Percentiles rank a stretch among this genome's conserved stretches.
These are phyloP conservation scores for Drosophila bifasciata DNA, from an alignment of 1,140 invertebrate genomes.

Conservation along the genomic window DNA sequence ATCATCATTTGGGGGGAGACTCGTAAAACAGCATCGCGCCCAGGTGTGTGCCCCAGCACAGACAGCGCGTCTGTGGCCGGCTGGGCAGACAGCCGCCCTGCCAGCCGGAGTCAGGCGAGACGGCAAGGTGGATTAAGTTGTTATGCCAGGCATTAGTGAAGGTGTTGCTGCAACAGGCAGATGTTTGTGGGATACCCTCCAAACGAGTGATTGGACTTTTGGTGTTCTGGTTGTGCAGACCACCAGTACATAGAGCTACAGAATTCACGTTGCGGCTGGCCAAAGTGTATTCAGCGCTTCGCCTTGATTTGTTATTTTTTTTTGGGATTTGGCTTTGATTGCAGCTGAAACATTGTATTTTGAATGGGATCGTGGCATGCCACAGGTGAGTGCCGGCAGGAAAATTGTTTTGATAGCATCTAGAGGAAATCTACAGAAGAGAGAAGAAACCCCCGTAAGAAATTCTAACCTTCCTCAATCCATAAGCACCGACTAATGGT, in stretches of 20 bases:
- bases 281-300: neutral
- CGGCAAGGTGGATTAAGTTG: slow-evolving; percentile 73
- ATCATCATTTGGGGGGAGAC: slow-evolving; percentile 27
- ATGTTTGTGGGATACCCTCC: slow-evolving; percentile 14
- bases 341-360: slow-evolving; percentile 48
- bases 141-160: slow-evolving; percentile 72
- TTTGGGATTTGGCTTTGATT: slow-evolving; percentile 29
- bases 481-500: slow-evolving; percentile 33
- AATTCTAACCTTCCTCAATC: slow-evolving; percentile 29
- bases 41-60: slow-evolving; percentile 38
- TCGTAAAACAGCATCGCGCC: slow-evolving; percentile 49
- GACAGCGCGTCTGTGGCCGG: slow-evolving; percentile 51
- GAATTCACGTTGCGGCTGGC: too few relatives aligned
- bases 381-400: slow-evolving; percentile 38
- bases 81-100: slow-evolving; percentile 4
- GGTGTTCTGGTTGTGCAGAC: too few relatives aligned
- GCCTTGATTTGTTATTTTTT: neutral
- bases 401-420: slow-evolving; percentile 60
- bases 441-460: slow-evolving; percentile 4
- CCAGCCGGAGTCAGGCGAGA: slow-evolving; percentile 29
- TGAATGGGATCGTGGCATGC: slow-evolving; percentile 41
- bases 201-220: neutral
- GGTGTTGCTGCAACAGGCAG: slow-evolving; percentile 57
- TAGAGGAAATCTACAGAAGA: slow-evolving; percentile 2
- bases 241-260: too few relatives aligned